Percentiles rank a stretch among this genome's conserved stretches.
phyloP scores from a whole-genome alignment of 2,888 invertebrate genomes.

The Diadegma fenestrale region DNA sequence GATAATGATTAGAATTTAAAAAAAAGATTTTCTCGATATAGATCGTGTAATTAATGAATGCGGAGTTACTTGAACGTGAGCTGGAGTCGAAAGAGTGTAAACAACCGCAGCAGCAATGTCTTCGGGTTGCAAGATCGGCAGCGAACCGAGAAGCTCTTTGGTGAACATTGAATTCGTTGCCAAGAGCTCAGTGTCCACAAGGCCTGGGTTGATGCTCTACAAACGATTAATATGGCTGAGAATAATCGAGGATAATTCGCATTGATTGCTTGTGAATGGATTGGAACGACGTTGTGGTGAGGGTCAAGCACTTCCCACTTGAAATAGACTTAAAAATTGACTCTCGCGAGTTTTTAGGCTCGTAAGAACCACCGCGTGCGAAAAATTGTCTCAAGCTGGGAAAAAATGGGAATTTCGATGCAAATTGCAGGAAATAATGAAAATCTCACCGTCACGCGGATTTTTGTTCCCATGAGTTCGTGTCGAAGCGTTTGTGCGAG shows the following conservation, averaged over 20 bases:
- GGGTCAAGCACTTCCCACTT: not conserved
- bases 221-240: constrained; percentile 46
- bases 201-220: constrained; percentile 88
- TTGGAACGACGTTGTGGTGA: constrained; percentile 12
- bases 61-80: constrained; percentile 86
- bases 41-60: not conserved
- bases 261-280: constrained; percentile 39
- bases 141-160: constrained; percentile 78
- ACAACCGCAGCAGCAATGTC: constrained; percentile 88
- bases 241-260: constrained; percentile 32
- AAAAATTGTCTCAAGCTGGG: no score
- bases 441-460: constrained; percentile 75
- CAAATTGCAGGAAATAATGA: not conserved
- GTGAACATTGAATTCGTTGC: constrained; percentile 80
- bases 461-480: constrained; percentile 84
- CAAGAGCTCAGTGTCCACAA: constrained; percentile 87
- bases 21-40: not conserved
- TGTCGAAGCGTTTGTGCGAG: constrained; percentile 87
- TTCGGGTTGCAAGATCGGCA: constrained; percentile 85
- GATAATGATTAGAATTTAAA: no score
- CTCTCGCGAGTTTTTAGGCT: no score
- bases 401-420: no score
- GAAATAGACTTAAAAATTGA: no score
- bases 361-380: no score
- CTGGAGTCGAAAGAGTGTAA: constrained; percentile 88